Evolutionary conservation across 2,888 invertebrate genomes (phyloP).

Genomic region (Luffia ferchaultella): DNA sequence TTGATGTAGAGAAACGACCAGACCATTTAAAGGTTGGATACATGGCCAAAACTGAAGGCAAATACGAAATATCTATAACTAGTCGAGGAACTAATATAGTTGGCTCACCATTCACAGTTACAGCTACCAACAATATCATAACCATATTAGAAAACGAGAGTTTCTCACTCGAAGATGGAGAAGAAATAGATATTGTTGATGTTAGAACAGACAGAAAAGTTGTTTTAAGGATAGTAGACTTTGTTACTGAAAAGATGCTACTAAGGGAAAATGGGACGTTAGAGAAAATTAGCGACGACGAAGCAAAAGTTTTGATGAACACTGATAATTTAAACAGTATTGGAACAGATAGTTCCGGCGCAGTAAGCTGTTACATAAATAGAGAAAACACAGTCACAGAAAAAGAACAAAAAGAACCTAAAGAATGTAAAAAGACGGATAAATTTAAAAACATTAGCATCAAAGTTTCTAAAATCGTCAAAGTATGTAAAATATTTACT

Average conservation of each 20-base stretch:
- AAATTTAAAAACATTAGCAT: slow-evolving; percentile 34
- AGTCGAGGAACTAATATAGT: slow-evolving; percentile 62
- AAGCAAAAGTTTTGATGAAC: slow-evolving; percentile 44
- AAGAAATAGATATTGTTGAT: slow-evolving; percentile 56
- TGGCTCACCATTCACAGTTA: slow-evolving; percentile 68
- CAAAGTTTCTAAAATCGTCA: slow-evolving; percentile 36
- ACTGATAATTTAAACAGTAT: slow-evolving; percentile 18
- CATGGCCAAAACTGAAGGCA: slow-evolving; percentile 54
- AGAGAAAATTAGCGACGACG: slow-evolving; percentile 51
- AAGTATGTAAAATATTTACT: slow-evolving; percentile 38
- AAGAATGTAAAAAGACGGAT: slow-evolving; percentile 12
- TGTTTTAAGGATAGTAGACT: slow-evolving; percentile 59
- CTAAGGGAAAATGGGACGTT: slow-evolving; percentile 57
- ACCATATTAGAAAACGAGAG: slow-evolving; percentile 39
- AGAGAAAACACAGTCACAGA: slow-evolving; percentile 17
- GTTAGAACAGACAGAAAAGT: slow-evolving; percentile 52
- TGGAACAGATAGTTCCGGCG: too few species aligned
- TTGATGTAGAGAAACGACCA: slow-evolving; percentile 45
- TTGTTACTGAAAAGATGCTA: slow-evolving; percentile 64
- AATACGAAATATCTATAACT: slow-evolving; percentile 64
- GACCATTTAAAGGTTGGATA: slow-evolving; percentile 63
- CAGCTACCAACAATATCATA: slow-evolving; percentile 44
- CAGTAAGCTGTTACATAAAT: slow-evolving; percentile 13
- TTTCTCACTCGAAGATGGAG: slow-evolving; percentile 48
- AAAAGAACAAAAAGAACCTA: slow-evolving; percentile 14